A percentile compares a stretch with the other conserved stretches of the same genome.
phyloP scores from a whole-genome alignment of 2,888 invertebrate genomes.

The Mesorhabditis sp. region DNA sequence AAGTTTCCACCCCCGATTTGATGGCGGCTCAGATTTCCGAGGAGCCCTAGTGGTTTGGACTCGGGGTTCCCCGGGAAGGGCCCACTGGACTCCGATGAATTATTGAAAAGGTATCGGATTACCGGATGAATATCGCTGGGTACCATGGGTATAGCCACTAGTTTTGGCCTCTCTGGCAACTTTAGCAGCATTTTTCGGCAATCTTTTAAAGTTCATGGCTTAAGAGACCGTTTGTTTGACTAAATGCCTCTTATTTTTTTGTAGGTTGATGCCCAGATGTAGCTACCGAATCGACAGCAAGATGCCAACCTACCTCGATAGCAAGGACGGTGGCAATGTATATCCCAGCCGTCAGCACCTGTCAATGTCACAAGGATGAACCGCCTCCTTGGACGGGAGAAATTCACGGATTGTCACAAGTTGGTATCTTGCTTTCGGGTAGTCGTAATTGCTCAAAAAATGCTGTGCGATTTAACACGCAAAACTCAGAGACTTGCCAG shows the following conservation, averaged over 20 bases:
- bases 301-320: background rate
- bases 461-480: background rate
- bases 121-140: no score
- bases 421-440: no score
- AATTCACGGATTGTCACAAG: constrained; percentile 52
- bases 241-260: background rate
- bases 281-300: background rate
- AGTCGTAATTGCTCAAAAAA: constrained; percentile 1
- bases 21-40: no score
- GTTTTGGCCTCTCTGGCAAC: background rate
- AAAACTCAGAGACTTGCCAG: background rate
- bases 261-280: background rate
- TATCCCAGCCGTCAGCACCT: background rate
- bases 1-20: no score
- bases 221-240: background rate
- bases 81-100: no score
- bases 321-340: background rate
- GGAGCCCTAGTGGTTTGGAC: no score
- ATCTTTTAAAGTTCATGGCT: no score
- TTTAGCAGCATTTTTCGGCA: no score
- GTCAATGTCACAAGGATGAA: constrained; percentile 42
- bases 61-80: no score
- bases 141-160: background rate
- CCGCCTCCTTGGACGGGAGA: constrained; percentile 55
- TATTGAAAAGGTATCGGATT: no score